Conservation (phyloP, 2,888 invertebrate genomes). For the Drosophila melanosoma region DNA sequence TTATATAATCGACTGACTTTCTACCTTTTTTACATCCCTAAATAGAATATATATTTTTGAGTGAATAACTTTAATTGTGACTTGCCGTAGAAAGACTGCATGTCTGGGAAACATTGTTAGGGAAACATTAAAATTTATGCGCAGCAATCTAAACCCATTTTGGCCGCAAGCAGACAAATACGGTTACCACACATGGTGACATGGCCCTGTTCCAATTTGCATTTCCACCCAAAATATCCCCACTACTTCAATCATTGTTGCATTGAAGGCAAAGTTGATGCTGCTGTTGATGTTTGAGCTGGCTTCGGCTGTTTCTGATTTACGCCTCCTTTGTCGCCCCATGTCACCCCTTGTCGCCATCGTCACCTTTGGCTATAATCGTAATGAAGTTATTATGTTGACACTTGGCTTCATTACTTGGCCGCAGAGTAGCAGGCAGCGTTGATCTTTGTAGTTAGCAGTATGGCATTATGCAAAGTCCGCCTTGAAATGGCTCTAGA, state of each 20-base stretch:
- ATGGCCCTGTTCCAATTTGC: conserved; percentile 38
- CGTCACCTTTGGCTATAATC: conserved; percentile 33
- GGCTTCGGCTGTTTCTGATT: conserved; percentile 46
- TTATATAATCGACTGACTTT: too few species aligned
- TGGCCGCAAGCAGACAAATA: conserved; percentile 59
- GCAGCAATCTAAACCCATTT: conserved; percentile 70
- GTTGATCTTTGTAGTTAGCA: conserved; percentile 63
- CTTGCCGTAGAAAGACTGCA: neutral
- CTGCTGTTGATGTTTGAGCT: conserved; percentile 62
- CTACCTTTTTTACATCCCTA: neutral
- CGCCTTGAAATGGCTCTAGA: conserved; percentile 41
- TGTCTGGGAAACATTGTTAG: conserved; percentile 21
- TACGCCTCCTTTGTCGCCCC: conserved; percentile 1
- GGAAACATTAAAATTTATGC: conserved; percentile 61
- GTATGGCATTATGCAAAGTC: conserved; percentile 44
- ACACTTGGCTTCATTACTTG: conserved; percentile 71
- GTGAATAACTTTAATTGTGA: neutral
- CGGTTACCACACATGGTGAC: conserved; percentile 35
- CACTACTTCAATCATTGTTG: conserved; percentile 36
- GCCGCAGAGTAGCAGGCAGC: conserved; percentile 41
- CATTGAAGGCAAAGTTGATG: conserved; percentile 45
- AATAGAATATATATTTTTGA: too few species aligned
- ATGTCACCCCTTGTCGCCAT: neutral
- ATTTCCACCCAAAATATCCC: conserved; percentile 16
- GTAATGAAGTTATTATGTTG: conserved; percentile 81